phyloP scores from a whole-genome alignment of 2,888 invertebrate genomes.

The Nycteola revayana region DNA sequence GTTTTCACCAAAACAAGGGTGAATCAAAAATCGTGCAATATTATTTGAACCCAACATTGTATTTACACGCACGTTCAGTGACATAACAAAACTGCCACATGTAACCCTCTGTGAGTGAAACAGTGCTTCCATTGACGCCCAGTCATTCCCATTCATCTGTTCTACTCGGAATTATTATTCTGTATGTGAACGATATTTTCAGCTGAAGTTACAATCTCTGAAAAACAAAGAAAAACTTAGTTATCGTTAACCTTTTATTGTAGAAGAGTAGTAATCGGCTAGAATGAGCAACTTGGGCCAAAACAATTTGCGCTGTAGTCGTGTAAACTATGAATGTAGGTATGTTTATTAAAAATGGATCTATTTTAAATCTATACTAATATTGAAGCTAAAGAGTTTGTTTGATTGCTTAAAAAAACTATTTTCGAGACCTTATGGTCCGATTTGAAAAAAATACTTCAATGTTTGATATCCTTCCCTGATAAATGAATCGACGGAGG shows the following conservation, averaged over 20 bases:
- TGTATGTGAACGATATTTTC: slow-evolving; percentile 13
- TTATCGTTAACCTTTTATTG: too few relatives aligned
- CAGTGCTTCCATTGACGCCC: slow-evolving; percentile 35
- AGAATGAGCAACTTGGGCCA: too few relatives aligned
- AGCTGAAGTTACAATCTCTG: too few relatives aligned
- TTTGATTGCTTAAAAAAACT: slow-evolving; percentile 4
- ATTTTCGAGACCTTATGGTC: background rate
- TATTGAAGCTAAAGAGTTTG: slow-evolving; percentile 7
- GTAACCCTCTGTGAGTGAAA: slow-evolving; percentile 1
- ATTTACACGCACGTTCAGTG: slow-evolving; percentile 4
- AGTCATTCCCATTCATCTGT: slow-evolving; percentile 32
- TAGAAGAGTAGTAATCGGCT: too few relatives aligned
- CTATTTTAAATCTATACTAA: background rate
- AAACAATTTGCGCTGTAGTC: too few relatives aligned
- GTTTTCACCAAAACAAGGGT: too few relatives aligned
- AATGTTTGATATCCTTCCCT: background rate
- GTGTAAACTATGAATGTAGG: too few relatives aligned
- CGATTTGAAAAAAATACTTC: background rate
- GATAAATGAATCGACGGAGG: too few relatives aligned
- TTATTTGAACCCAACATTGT: too few relatives aligned
- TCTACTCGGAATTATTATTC: slow-evolving; percentile 31
- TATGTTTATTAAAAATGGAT: too few relatives aligned
- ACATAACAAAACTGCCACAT: slow-evolving; percentile 38
- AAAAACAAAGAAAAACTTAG: too few relatives aligned
- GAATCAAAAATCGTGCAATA: too few relatives aligned